phyloP scores from a whole-genome alignment of 2,797 vertebrate genomes.

The Enteromius viviparus region DNA sequence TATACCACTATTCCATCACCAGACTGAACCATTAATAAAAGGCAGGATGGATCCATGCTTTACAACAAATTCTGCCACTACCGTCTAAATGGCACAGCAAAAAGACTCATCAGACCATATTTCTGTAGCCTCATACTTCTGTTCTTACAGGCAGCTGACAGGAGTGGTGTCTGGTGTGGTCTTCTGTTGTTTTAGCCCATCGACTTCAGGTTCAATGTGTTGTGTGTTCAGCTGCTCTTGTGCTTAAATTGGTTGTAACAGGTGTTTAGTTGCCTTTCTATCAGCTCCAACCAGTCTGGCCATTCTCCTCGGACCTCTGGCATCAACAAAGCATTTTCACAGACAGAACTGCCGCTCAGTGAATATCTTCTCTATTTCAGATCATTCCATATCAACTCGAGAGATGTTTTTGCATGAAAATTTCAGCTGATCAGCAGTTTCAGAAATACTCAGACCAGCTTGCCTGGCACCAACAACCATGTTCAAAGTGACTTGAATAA shows the following conservation, averaged over 20 bases:
- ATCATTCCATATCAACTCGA: neutral
- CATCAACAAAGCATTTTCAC: constrained; percentile 1
- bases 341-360: neutral
- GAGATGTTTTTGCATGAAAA: neutral
- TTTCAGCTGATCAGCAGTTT: neutral
- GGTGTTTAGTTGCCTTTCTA: neutral
- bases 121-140: neutral
- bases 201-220: neutral
- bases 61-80: neutral
- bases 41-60: neutral
- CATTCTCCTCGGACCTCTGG: neutral
- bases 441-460: neutral
- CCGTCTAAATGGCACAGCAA: neutral
- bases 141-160: neutral
- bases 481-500: neutral
- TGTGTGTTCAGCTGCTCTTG: neutral
- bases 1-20: neutral
- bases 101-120: neutral
- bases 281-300: neutral
- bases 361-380: neutral
- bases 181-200: neutral
- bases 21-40: neutral
- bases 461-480: neutral
- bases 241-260: neutral
- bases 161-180: neutral